Base-by-base conservation (phyloP, 2,113 vertebrate species). In the Vulpes vulpes region DNA sequence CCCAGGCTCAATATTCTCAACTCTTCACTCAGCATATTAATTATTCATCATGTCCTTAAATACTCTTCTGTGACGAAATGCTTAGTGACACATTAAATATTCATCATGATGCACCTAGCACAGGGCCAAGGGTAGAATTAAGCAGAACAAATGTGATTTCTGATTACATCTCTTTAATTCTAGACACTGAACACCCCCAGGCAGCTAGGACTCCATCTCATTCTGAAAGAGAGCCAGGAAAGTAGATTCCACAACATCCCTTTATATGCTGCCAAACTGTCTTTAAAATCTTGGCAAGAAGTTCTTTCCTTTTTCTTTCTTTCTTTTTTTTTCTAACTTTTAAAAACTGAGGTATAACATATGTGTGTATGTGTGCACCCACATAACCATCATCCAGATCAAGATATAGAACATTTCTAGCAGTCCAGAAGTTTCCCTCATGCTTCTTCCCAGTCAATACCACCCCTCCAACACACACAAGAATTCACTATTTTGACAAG, bases 51-150 rank as follows among this genome's bases (percentile, higher is more conserved):
- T 74, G 80, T 89, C 96, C 90, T 97, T 96, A 97, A 88, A 97
- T 97, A 89, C n/a, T 96, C 69, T 85, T 88, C 83, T 89, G 43
- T 82, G 94, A 97, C 64, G 51, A 96, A 98, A 97, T 96, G 96
- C 94, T 92, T 96, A 96, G 95, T 90, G 90, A 97, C 95, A 96
- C n/a, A 94, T 96, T 96, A 96, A 96, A 96, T 96, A 98, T 97
- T 95, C 94, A 97, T 97, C 92, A 92, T 0, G 32, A 87, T 85
- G 96, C 90, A 95, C 96, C 95, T 57, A 78, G 69, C 80, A 43
- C 53, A 32, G 80, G 90, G 87, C 94, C 83, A 92, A 90, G 59
- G 87, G 60, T 81, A 92, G 94, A 94, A 84, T 78, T 82, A 81
- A 95, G 80, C 55, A 65, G 89, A 97, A 81, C 74, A 78, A 97